Conservation (phyloP, 2,797 vertebrate genomes). For the Gouania willdenowi region DNA sequence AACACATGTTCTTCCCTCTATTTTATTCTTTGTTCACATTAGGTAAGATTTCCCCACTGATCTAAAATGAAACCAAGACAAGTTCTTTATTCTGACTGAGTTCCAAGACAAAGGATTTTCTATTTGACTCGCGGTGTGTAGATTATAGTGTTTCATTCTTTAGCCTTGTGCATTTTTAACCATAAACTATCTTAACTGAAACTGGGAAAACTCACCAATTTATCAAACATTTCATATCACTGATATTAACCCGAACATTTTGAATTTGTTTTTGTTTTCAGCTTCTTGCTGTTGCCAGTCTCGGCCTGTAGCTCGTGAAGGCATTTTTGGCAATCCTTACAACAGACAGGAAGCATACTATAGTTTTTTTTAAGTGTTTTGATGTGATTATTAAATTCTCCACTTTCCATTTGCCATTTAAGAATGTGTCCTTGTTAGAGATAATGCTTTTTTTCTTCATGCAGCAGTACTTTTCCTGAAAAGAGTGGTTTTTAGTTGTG, state of each 20-base stretch:
- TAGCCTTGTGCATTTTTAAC: neutral
- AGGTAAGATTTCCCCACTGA: slow-evolving; percentile 16
- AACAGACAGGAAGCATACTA: neutral
- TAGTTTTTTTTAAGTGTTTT: neutral
- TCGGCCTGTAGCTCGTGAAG: neutral
- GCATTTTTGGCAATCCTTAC: neutral
- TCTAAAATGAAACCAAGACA: slow-evolving; percentile 21
- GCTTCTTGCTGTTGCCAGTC: too few species aligned
- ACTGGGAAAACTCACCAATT: neutral
- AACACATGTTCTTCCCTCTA: slow-evolving; percentile 23
- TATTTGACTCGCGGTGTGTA: neutral
- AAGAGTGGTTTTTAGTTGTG: slow-evolving; percentile 15
- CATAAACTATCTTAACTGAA: neutral
- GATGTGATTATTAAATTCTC: slow-evolving; percentile 4
- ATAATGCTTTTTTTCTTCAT: slow-evolving; percentile 7
- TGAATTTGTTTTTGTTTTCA: neutral
- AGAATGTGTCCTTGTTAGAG: neutral
- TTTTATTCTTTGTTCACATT: slow-evolving; percentile 1
- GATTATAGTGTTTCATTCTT: neutral
- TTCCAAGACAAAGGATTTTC: neutral
- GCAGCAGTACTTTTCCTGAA: slow-evolving; percentile 3
- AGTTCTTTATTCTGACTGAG: neutral
- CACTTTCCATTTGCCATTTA: neutral
- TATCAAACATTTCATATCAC: too few species aligned
- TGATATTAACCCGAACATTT: too few species aligned